These are phyloP conservation scores for Platynereis dumerilii DNA, from an alignment of 2,888 invertebrate species.

Conservation along the genomic window DNA sequence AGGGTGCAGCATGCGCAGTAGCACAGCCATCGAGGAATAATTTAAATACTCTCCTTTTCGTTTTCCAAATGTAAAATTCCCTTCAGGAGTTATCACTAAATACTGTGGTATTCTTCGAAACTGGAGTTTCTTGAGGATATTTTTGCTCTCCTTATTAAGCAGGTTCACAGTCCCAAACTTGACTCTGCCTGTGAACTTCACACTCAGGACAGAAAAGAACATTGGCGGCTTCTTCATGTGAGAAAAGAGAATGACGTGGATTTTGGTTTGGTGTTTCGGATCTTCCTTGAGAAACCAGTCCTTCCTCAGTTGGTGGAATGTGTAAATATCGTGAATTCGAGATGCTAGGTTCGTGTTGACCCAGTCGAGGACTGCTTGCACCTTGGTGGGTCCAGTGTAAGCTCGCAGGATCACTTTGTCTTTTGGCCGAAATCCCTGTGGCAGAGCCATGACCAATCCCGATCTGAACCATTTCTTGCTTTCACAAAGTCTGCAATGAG, in stretches of 20 bases:
- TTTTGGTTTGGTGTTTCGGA: conserved; percentile 28
- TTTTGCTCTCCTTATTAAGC: conserved; percentile 38
- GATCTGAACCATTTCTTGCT: conserved; percentile 65
- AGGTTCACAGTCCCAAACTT: conserved; percentile 62
- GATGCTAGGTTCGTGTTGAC: conserved; percentile 64
- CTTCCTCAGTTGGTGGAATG: conserved; percentile 51
- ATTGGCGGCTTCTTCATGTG: conserved; percentile 64
- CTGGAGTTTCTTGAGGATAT: conserved; percentile 38
- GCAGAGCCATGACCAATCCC: conserved; percentile 65
- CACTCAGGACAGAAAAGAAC: conserved; percentile 66
- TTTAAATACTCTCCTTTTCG: conserved; percentile 63
- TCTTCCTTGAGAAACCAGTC: conserved; percentile 57
- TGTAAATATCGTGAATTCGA: conserved; percentile 59
- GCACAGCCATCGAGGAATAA: conserved; percentile 64
- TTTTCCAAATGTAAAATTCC: conserved; percentile 61
- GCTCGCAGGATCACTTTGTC: conserved; percentile 64
- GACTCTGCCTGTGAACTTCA: conserved; percentile 67
- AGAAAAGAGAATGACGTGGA: conserved; percentile 64
- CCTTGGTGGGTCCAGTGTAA: conserved; percentile 55
- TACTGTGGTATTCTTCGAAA: conserved; percentile 55
- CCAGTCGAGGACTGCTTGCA: conserved; percentile 64
- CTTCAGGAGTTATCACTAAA: conserved; percentile 64
- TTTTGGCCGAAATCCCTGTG: conserved; percentile 64
- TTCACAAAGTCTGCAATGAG: conserved; percentile 63
- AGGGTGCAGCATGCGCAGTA: conserved; percentile 65